phyloP scores from a whole-genome alignment of 2,113 vertebrate species.

The Semicossyphus pulcher region DNA sequence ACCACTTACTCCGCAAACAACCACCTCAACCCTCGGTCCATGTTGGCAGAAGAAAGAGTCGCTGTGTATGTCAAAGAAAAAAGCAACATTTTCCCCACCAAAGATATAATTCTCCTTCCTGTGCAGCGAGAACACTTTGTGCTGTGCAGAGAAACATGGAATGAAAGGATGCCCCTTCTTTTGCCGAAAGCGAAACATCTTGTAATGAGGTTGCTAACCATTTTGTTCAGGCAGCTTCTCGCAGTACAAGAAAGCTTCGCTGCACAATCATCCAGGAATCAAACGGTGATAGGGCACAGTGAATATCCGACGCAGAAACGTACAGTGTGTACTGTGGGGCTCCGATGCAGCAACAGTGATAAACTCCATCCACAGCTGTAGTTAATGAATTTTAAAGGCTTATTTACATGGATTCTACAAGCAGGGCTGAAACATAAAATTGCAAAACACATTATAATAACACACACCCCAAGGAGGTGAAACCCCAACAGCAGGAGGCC shows the following conservation, averaged over 20 bases:
- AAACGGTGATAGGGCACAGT: slow-evolving; percentile 29
- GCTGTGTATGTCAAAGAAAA: slow-evolving; percentile 30
- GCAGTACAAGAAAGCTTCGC: neutral
- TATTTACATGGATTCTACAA: slow-evolving; percentile 51
- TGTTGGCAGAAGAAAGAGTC: slow-evolving; percentile 10
- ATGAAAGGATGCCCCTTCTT: slow-evolving; percentile 17
- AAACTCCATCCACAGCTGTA: slow-evolving; percentile 16
- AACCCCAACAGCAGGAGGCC: slow-evolving; percentile 40
- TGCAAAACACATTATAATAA: slow-evolving; percentile 50
- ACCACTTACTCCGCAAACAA: slow-evolving; percentile 39
- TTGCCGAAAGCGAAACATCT: slow-evolving; percentile 41
- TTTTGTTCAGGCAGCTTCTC: slow-evolving; percentile 37
- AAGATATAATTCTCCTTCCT: neutral
- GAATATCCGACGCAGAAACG: slow-evolving; percentile 4
- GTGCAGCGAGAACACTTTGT: slow-evolving; percentile 20
- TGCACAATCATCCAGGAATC: slow-evolving; percentile 30
- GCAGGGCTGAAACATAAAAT: slow-evolving; percentile 40
- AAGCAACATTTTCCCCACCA: slow-evolving; percentile 30
- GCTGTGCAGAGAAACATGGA: slow-evolving; percentile 8
- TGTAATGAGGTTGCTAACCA: slow-evolving; percentile 15
- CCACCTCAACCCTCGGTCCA: slow-evolving; percentile 19
- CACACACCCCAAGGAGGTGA: slow-evolving; percentile 35
- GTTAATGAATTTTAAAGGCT: slow-evolving; percentile 50
- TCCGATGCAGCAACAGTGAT: slow-evolving; percentile 32
- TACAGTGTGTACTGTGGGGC: slow-evolving; percentile 11